These are phyloP conservation scores for Solenopsis fugax DNA, from an alignment of 1,140 invertebrate species.

Conservation along the genomic window DNA sequence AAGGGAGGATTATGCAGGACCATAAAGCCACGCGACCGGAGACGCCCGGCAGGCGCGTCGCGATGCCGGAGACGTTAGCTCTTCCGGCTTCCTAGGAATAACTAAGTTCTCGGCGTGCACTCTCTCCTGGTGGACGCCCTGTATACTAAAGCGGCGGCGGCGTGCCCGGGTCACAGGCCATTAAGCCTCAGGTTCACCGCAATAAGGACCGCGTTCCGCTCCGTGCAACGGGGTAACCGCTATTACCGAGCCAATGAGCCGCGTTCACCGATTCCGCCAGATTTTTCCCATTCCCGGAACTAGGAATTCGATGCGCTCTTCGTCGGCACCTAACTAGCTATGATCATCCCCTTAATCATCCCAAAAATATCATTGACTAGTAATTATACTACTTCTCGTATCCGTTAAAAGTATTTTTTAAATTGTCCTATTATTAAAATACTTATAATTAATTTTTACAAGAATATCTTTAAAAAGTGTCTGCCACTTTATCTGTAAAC, in stretches of 20 bases:
- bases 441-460: background rate
- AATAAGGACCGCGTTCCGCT: constrained; percentile 83
- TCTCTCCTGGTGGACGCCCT: constrained; percentile 33
- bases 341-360: background rate
- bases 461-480: background rate
- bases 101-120: constrained; percentile 79
- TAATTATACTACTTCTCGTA: background rate
- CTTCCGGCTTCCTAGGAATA: constrained; percentile 81
- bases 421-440: background rate
- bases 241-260: constrained; percentile 85
- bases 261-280: constrained; percentile 78
- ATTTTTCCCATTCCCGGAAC: constrained; percentile 81
- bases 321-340: constrained; percentile 5
- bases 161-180: constrained; percentile 82
- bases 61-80: constrained; percentile 81
- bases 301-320: constrained; percentile 66
- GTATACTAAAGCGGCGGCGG: constrained; percentile 32
- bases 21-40: constrained; percentile 86
- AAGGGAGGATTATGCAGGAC: constrained; percentile 76
- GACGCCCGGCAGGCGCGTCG: constrained; percentile 84
- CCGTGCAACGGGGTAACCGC: constrained; percentile 83
- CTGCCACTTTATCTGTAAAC: background rate
- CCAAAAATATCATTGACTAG: background rate
- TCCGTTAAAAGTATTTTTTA: background rate
- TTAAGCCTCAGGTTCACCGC: constrained; percentile 82